Base-by-base conservation (phyloP, 2,797 vertebrate genomes). In the Acrocephalus scirpaceus region DNA sequence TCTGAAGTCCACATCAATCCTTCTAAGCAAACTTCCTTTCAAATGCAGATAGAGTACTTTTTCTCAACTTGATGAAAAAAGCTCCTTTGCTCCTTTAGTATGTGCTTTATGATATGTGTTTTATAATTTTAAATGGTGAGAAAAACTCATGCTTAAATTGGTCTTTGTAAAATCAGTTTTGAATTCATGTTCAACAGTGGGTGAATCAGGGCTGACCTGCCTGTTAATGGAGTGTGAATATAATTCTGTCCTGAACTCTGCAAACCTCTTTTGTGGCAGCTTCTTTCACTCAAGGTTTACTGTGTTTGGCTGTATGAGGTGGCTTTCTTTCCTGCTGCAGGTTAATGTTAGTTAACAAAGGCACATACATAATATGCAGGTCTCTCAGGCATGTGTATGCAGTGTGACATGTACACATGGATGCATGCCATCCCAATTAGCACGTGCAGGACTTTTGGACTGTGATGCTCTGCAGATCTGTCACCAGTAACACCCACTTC, bases 1-100 rank as follows among this genome's bases (percentile, higher is more conserved):
- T 89, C 94, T 95, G 79, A 94, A 92, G 82, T 76, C 65, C 61
- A 78, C 87, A 88, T 91, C 76, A 75, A 51, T 88, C 80, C 85
- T 95, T 95, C 92, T 93, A 90, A 89, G 45, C 85, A 95, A 97
- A 96, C 77, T 86, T 88, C 82, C 71, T 97, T 97, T 95, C 95
- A 97, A 96, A 96, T 93, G 92, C 90, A 97, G 95, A 97, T 92
- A 48, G 38, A 75, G 51, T 75, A 91, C 61, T 92, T 89, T 65
- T 88, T 75, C 66, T 73, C 57, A 95, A 58, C 64, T 80, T 34
- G 14, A 69, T 36, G 48, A 71, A 86, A 57, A 76, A 88, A 81
- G 42, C 9, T 90, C 42, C 18, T 90, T 92, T 78, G n/a, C 62
- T 93, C n/a, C 54, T 85, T 91, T 85, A 70, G 62, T 53, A 75